A percentile compares a stretch with the other conserved stretches of the same genome.
phyloP scores from a whole-genome alignment of 2,113 vertebrate species.

The Buteo buteo region DNA sequence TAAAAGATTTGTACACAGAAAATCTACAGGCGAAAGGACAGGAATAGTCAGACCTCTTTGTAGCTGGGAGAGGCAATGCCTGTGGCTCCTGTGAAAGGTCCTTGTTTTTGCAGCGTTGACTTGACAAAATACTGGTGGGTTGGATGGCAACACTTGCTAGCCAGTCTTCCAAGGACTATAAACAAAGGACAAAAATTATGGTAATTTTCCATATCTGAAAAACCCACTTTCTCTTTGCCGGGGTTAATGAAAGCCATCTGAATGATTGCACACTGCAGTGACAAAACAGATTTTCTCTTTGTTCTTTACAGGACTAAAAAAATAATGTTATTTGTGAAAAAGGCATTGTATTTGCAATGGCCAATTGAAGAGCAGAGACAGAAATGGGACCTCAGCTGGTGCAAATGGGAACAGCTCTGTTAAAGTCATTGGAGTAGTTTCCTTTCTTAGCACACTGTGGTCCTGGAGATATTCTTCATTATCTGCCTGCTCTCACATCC shows the following conservation, averaged over 20 bases:
- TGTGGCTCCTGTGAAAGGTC: slow-evolving; percentile 21
- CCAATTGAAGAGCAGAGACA: neutral
- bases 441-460: neutral
- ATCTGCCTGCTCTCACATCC: neutral
- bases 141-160: slow-evolving; percentile 68
- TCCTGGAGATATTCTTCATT: neutral
- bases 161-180: slow-evolving; percentile 82
- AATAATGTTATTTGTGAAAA: neutral
- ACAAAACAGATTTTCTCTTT: neutral
- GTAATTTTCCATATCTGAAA: neutral
- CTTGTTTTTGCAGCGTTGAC: slow-evolving; percentile 56
- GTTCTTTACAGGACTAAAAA: neutral
- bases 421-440: neutral
- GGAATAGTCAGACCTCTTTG: slow-evolving; percentile 72
- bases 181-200: neutral
- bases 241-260: neutral
- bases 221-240: neutral
- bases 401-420: neutral
- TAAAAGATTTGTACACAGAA: neutral
- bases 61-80: slow-evolving; percentile 66
- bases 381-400: neutral
- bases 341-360: neutral
- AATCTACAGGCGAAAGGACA: neutral
- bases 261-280: neutral
- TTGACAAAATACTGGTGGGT: neutral